Base-by-base conservation (phyloP, 2,797 vertebrate species). In the Cirrhinus mrigala region DNA sequence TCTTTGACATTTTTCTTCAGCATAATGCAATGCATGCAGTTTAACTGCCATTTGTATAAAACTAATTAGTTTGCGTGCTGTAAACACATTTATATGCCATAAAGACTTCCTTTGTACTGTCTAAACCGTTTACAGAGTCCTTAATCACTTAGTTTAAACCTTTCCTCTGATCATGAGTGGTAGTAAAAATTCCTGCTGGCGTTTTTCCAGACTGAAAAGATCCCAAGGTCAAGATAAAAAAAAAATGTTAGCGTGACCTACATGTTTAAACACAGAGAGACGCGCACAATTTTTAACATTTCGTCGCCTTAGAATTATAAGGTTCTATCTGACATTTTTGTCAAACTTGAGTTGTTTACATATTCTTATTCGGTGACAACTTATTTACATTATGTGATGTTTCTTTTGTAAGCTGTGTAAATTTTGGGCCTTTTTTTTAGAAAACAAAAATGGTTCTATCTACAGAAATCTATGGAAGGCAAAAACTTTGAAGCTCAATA, bases 201-300 rank as follows among this genome's bases (percentile, higher is more conserved):
- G 4, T 33, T 48, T 60, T 74, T 75, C 83, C 58, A 33, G 58
- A 16, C 50, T 48, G 4, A 52, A 83, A 83, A 80, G 77, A 62
- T 81, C 76, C 40, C 40, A 88, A 68, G 80, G 80, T 85, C 56
- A 60, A 24, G 60, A 27, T 22, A 6, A 52, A 50, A 27, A 76
- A 15, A 52, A 20, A 16, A 20, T 6, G 18, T 18, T 52, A 6
- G 6, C 66, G 12, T n/a, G 22, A 62, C 14, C 5, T 37, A 15
- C 1, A 14, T 75, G 29, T 76, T 18, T 76, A 37, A 29, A 33
- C 3, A 0, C 15, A 9, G 16, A 54, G 4, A 18, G 40, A 20
- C 0, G 1, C 3, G 0, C 24, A n/a, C 33, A 10, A 40, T 40
- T 37, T 58, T 20, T 50, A 50, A 20, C 37, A 29, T 44, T 37